Conservation (phyloP, 1,140 invertebrate species). For the Macrocentrus cingulum region DNA sequence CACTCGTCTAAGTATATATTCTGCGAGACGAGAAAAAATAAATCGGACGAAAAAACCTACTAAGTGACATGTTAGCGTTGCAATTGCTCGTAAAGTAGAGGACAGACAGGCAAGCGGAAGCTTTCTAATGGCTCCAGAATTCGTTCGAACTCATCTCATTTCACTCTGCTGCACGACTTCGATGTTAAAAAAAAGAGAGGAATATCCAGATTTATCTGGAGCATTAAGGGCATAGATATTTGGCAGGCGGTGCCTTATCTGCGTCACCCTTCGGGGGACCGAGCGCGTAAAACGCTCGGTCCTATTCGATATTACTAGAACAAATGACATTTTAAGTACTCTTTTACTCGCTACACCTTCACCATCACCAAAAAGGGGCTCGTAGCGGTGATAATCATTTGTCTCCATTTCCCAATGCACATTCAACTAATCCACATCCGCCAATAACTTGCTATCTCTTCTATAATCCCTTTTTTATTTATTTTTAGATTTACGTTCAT, state of each 20-base stretch:
- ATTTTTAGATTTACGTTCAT: background rate
- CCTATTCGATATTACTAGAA: slow-evolving; percentile 21
- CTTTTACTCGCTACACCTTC: too few relatives aligned
- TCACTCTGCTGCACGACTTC: background rate
- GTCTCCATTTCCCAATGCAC: slow-evolving; percentile 2
- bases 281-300: slow-evolving; percentile 21
- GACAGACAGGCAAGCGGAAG: slow-evolving; percentile 26
- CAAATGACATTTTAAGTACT: slow-evolving; percentile 27
- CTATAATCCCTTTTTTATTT: too few relatives aligned
- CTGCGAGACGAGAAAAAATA: slow-evolving; percentile 19
- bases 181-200: slow-evolving; percentile 11
- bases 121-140: slow-evolving; percentile 27
- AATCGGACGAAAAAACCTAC: background rate
- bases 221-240: slow-evolving; percentile 22
- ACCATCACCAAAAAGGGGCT: too few relatives aligned
- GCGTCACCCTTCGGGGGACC: background rate
- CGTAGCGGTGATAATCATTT: slow-evolving; percentile 14
- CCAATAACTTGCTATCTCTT: too few relatives aligned
- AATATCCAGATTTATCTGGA: slow-evolving; percentile 25
- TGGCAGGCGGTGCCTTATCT: background rate
- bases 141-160: slow-evolving; percentile 20
- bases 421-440: background rate
- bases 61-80: slow-evolving; percentile 1
- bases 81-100: slow-evolving; percentile 30
- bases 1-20: too few relatives aligned